Evolutionary conservation across 2,797 vertebrate species (phyloP), one percentile per base, ranked within the genome.

Genomic region (Smutsia gigantea): DNA sequence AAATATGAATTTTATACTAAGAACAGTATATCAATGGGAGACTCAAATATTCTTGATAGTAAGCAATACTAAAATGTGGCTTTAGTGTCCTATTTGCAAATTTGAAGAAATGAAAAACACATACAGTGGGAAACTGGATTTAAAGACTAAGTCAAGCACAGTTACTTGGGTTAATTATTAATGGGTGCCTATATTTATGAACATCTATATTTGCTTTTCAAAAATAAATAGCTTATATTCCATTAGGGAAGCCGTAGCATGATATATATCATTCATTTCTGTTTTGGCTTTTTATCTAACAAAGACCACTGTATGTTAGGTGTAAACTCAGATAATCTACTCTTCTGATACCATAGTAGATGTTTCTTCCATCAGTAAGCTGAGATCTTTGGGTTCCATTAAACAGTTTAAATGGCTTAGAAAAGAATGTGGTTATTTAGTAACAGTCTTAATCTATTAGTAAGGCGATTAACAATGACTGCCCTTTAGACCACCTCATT

Each of bases 251-350:
- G 37, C 4, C 59, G 75, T 46, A 87, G 19, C 46, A 75, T 55
- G 34, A 17, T 79, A 51, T 31, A 11, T 64, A 46, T 2, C 14
- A 59, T 74, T 93, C 31, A 17, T 39, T 79, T 79, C 37, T n/a
- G 42, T 55, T 46, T 71, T 27, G 59, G 69, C 42, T 92, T 92
- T 93, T 95, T 90, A 69, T 86, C 34, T 89, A 66, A 84, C 34
- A 37, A 61, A 94, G 31, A 31, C 29, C 21, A 39, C 12, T 17
- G 25, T 10, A 49, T 34, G 6, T 61, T 5, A 88, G 18, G 59
- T 23, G 39, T 25, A 87, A 88, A 78, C 19, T 89, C 53, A 66
- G 29, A 81, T 46, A 27, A 87, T 64, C 57, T 59, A 84, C 21
- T 51, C 4, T 31, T 34, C 21, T 49, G 4, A n/a, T 42, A 4